These are phyloP conservation scores for Tiaroga cobitis DNA, from an alignment of 2,797 vertebrate genomes.

Conservation along the genomic window DNA sequence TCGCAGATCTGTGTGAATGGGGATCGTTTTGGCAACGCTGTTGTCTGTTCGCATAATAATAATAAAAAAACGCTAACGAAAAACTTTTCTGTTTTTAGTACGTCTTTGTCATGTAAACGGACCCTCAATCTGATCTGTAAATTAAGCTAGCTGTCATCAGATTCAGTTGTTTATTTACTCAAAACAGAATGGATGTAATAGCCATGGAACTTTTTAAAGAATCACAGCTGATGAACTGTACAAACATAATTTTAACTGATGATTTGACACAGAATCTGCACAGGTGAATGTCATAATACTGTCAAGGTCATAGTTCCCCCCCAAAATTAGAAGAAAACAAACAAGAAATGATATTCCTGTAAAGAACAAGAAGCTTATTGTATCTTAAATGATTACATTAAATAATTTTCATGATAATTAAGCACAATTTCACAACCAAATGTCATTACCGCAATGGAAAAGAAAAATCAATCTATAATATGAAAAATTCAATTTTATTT, in stretches of 20 bases:
- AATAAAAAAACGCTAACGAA: not conserved
- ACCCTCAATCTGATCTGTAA: not conserved
- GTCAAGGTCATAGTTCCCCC: not conserved
- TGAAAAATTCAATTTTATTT: not conserved
- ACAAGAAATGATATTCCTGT: not conserved
- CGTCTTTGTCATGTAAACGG: not conserved
- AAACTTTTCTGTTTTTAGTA: not conserved
- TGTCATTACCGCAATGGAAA: not conserved
- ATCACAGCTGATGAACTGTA: not conserved
- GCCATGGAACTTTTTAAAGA: not conserved
- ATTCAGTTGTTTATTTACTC: not conserved
- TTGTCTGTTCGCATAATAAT: not conserved
- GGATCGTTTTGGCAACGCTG: not conserved
- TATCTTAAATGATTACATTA: not conserved
- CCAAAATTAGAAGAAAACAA: slow-evolving; percentile 10
- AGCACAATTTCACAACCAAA: slow-evolving; percentile 4
- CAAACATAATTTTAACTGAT: not conserved
- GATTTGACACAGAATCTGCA: not conserved
- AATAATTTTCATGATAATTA: not conserved
- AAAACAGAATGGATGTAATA: slow-evolving; percentile 2
- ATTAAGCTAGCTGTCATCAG: not conserved
- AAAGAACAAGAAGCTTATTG: not conserved
- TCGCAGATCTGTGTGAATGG: not conserved
- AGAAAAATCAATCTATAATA: no score
- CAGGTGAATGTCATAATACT: not conserved